A percentile compares a stretch with the other conserved stretches of the same genome.
Conservation (phyloP, 1,140 invertebrate genomes). For the Eueides isabella region DNA sequence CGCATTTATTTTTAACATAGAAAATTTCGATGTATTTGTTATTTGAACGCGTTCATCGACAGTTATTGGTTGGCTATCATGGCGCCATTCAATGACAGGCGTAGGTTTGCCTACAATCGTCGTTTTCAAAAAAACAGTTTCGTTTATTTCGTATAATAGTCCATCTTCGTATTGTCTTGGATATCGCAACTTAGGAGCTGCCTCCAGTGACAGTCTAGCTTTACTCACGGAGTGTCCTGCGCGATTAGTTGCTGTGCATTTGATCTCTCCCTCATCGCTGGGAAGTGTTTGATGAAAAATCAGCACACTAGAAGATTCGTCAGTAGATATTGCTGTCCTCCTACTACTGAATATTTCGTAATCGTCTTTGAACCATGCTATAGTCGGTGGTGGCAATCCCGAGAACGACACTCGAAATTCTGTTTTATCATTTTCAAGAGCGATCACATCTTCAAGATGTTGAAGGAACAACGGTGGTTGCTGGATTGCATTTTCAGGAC, state of each 20-base stretch:
- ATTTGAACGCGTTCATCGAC: slow-evolving; percentile 86
- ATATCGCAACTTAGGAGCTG: slow-evolving; percentile 89
- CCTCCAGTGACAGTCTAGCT: slow-evolving; percentile 89
- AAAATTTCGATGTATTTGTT: slow-evolving; percentile 87
- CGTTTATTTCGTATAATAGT: slow-evolving; percentile 93
- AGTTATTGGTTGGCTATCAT: slow-evolving; percentile 89
- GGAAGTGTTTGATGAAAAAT: slow-evolving; percentile 91
- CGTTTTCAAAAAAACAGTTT: slow-evolving; percentile 93
- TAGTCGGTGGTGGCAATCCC: slow-evolving; percentile 92
- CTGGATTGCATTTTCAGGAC: slow-evolving; percentile 85
- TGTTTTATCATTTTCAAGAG: slow-evolving; percentile 91
- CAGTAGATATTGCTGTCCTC: slow-evolving; percentile 89
- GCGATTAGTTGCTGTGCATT: slow-evolving; percentile 93
- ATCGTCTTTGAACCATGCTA: slow-evolving; percentile 97
- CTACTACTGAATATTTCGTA: slow-evolving; percentile 93
- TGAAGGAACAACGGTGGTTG: slow-evolving; percentile 87
- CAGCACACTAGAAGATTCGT: slow-evolving; percentile 89
- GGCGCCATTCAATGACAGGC: slow-evolving; percentile 92
- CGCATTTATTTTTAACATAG: slow-evolving; percentile 87
- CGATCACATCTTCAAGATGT: slow-evolving; percentile 85
- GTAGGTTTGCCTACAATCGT: slow-evolving; percentile 94
- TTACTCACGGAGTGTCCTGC: slow-evolving; percentile 90
- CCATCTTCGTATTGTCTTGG: slow-evolving; percentile 94
- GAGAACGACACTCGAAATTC: slow-evolving; percentile 92
- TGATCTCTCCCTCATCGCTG: slow-evolving; percentile 93